Evolutionary conservation across 30 jellyfish, hydroid and myxozoan genomes (phyloP), one percentile per base, ranked within the genome.

Genomic region (Cassiopea andromeda): DNA sequence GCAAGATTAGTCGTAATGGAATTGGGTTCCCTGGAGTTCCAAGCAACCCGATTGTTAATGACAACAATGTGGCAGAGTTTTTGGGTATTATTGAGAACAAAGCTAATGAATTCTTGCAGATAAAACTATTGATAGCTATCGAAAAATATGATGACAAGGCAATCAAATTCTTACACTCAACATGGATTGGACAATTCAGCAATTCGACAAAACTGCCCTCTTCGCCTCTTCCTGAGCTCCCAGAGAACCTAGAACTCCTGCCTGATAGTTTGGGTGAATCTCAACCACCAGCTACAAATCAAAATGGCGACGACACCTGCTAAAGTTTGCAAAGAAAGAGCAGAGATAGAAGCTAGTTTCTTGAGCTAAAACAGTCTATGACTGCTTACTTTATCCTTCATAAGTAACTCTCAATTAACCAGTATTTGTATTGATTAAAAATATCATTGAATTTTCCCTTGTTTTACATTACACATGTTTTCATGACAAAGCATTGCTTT

Each of bases 21-120:
- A 27, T 84, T 7, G 78, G 78, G 3, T 38, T 77, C 15, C 57
- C 44, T 2, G 88, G 47, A 15, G 44, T 80, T 70, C 90, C 91
- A 54, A 96, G 97, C 7, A 94, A 88, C 69, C 74, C 99, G 17
- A 88, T 80, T 70, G 88, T 96, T 44, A 75, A 90, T 44, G 88
- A 83, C 48, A 97, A 96, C 13, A 96, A 96, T 78, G 76, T 96
- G 77, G 46, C 92, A 38, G 83, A 81, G 50, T 91, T 78, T 77
- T 60, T 96, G 43, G 98, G 99, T 46, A 92, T 85, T n/a, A 73
- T 96, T 64, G 99, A 96, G 88, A 84, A 85, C 71, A 44, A 73
- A 54, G 91, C 97, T 1, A 91, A 87, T 49, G 98, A 96, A 70
- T 44, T 96, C 48, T 72, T 91, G 75, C 98, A 92, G 48, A 43